Evolutionary conservation across 2,888 invertebrate species (phyloP), one percentile per base, ranked within the genome.

Genomic region (Chydorus sphaericus): DNA sequence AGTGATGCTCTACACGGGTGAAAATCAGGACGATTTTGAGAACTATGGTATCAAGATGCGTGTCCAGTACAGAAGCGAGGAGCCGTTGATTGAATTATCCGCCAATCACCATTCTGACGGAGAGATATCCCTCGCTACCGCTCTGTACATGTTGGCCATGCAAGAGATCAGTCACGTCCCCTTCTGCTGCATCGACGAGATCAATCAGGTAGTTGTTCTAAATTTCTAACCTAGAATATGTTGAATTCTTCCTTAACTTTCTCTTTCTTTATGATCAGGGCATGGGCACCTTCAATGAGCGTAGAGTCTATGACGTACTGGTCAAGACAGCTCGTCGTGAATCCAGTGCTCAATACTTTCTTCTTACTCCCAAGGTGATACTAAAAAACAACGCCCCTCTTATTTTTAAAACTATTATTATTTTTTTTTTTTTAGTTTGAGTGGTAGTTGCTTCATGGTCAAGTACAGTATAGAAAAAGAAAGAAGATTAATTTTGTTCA

Each of bases 341-440:
- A 44, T 76, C 76, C 51, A 79, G 83, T 0, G 77, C 85, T 0
- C 94, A 94, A 66, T 94, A 92, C 69, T 91, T 94, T 68, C 74
- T 94, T 38, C 76, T 94, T 0, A 91, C 93, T 3, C 94, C 94
- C n/a, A 94, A 93, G 75, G 88, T 92, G n/a, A n/a, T n/a, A n/a
- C n/a, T n/a, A n/a, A n/a, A n/a, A n/a, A n/a, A n/a, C n/a, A n/a
- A n/a, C n/a, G n/a, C n/a, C n/a, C n/a, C n/a, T n/a, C n/a, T n/a
- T n/a, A n/a, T n/a, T n/a, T n/a, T n/a, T n/a, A n/a, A n/a, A n/a
- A n/a, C n/a, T n/a, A n/a, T n/a, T n/a, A n/a, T n/a, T n/a, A n/a
- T n/a, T n/a, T n/a, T n/a, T n/a, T n/a, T n/a, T n/a, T n/a, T n/a
- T n/a, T n/a, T n/a, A n/a, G n/a, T n/a, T n/a, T n/a, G n/a, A n/a